Base-by-base conservation (phyloP, 2,888 invertebrate genomes). In the Cyclophora albipunctata region DNA sequence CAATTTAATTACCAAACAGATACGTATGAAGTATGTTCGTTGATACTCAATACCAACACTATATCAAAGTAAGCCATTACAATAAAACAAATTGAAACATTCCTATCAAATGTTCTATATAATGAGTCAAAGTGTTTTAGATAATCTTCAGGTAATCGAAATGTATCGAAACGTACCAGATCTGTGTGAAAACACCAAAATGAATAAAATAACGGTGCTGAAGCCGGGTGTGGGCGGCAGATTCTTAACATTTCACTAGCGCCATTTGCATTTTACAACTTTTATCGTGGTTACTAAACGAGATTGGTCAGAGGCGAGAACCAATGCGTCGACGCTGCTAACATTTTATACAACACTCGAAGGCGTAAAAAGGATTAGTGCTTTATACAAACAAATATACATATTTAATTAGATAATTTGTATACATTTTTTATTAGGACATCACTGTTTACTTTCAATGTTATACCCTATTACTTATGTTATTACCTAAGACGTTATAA, bases 231-330 rank as follows among this genome's bases (percentile, higher is more conserved):
- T 84, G 78, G 86, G 85, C 73, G 79, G 76, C 69, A 75, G 75
- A 82, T 83, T 85, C 79, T 79, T 79, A 79, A 77, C 82, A 83
- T 83, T 83, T 83, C 79, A 81, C 79, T 82, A 78, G 72, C 60
- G 66, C 75, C 71, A 86, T 87, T 86, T 84, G 80, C 86, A 87
- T 87, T 84, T 86, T 81, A 86, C 85, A 84, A 81, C 81, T 83
- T 86, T 81, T 84, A 84, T 83, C 81, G 79, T 70, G 78, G 82
- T 81, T 33, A 73, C 70, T 78, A 80, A 83, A 81, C 78, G 76
- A 80, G 79, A 75, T 69, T 70, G 66, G 71, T 71, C 72, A 73
- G 71, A 77, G 75, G 74, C 71, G 74, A 71, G 71, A 78, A 73
- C 68, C 72, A 70, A 66, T 67, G 68, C 72, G 64, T 69, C 69